phyloP scores from a whole-genome alignment of 2,888 invertebrate genomes.

The Papilio elwesi region DNA sequence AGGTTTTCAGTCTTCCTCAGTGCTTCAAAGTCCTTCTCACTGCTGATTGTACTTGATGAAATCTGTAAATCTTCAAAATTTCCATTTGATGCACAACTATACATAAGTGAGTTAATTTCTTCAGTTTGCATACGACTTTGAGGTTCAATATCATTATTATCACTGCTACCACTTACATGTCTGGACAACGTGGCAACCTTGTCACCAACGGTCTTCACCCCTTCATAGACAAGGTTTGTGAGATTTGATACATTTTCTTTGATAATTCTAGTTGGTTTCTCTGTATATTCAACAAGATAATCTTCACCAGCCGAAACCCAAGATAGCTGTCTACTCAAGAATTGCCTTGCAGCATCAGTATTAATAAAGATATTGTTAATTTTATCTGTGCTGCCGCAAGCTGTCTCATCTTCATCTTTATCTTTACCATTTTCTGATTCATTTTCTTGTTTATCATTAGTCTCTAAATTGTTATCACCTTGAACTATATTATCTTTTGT shows the following conservation, averaged over 20 bases:
- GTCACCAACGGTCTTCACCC: constrained; percentile 89
- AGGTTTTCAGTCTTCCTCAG: constrained; percentile 84
- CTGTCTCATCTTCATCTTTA: constrained; percentile 58
- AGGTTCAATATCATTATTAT: constrained; percentile 85
- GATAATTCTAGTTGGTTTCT: constrained; percentile 87
- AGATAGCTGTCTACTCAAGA: constrained; percentile 88
- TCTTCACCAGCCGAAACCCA: constrained; percentile 89
- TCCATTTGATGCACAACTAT: constrained; percentile 76
- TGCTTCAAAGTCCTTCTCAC: constrained; percentile 86
- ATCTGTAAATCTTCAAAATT: constrained; percentile 86
- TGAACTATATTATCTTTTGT: constrained; percentile 73
- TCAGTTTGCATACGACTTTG: constrained; percentile 76
- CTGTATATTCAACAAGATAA: constrained; percentile 86
- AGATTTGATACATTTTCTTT: constrained; percentile 90
- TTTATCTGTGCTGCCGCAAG: constrained; percentile 69
- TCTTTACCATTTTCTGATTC: constrained; percentile 57
- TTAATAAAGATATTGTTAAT: constrained; percentile 89
- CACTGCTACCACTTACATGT: constrained; percentile 90
- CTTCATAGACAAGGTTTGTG: constrained; percentile 89
- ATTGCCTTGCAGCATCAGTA: constrained; percentile 90
- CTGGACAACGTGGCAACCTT: constrained; percentile 89
- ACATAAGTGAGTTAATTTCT: constrained; percentile 76
- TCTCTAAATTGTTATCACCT: constrained; percentile 53
- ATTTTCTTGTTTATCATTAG: constrained; percentile 55
- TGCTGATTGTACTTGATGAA: constrained; percentile 87